Evolutionary conservation across 2,888 invertebrate genomes (phyloP), one percentile per base, ranked within the genome.

Genomic region (Adelphocoris suturalis): DNA sequence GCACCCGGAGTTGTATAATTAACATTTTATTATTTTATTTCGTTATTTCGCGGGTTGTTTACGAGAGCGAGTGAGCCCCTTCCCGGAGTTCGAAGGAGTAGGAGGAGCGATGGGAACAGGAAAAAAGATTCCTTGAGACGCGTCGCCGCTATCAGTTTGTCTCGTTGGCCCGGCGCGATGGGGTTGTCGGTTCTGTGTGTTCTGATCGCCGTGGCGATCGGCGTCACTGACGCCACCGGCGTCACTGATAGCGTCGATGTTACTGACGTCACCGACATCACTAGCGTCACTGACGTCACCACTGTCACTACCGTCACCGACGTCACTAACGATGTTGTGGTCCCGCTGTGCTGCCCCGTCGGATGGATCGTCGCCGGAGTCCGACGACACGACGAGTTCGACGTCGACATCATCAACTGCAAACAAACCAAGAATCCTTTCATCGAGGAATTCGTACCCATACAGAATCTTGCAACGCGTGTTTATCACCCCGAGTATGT

Each of bases 101-200:
- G 57, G 57, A 57, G n/a, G n/a, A 57, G 16, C n/a, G 57, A 57
- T 57, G 57, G n/a, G 57, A 57, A 57, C 57, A 57, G 57, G 52
- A 57, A 57, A 55, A 57, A 57, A n/a, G n/a, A n/a, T 57, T n/a
- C 16, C n/a, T 57, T 57, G 37, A 37, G 37, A 2, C 2, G 37
- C 37, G 37, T 37, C 37, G 2, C 57, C 1, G 5, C 0, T 57
- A 1, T 5, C 7, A n/a, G n/a, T 16, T 57, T 5, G n/a, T 57
- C 57, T n/a, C n/a, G 57, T 57, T 14, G 57, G 57, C 16, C 5
- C 57, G 57, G n/a, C 16, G n/a, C 57, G n/a, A 57, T 57, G 57
- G 5, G 57, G 57, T 16, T 57, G 1, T 57, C 57, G n/a, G 16
- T 5, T 14, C 5, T 57, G 16, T 16, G n/a, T 16, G 16, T n/a